Evolutionary conservation across 1,140 invertebrate species (phyloP).

Genomic region (Hylaeus anthracinus): DNA sequence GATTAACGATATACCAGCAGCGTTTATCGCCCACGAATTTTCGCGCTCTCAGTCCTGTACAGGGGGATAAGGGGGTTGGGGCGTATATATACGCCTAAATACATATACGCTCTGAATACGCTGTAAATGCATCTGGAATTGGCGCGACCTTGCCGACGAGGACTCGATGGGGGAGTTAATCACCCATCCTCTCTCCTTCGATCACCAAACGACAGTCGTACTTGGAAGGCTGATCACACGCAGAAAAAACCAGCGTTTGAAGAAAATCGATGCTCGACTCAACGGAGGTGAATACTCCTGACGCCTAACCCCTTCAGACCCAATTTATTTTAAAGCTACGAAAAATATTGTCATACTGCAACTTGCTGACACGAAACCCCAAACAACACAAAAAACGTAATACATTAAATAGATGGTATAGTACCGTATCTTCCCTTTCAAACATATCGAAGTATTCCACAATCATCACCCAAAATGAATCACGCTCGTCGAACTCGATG

Average conservation of each 20-base stretch:
- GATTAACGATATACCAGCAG: conserved; percentile 64
- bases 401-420: too few relatives aligned
- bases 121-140: conserved; percentile 72
- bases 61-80: conserved; percentile 8
- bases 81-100: conserved; percentile 54
- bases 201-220: not conserved
- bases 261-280: not conserved
- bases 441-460: too few relatives aligned
- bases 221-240: too few relatives aligned
- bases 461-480: not conserved
- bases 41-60: conserved; percentile 59
- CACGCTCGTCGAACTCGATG: too few relatives aligned
- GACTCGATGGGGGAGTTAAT: conserved; percentile 23
- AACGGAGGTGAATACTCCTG: not conserved
- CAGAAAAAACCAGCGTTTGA: not conserved
- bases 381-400: too few relatives aligned
- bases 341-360: too few relatives aligned
- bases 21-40: conserved; percentile 64
- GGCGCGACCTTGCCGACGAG: conserved; percentile 56
- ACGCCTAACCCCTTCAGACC: too few relatives aligned
- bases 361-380: too few relatives aligned
- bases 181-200: conserved; percentile 15
- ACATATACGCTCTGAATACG: conserved; percentile 55
- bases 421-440: too few relatives aligned
- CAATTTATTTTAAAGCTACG: too few relatives aligned